Conservation (phyloP, 2,888 invertebrate species). For the Melipona bicolor region DNA sequence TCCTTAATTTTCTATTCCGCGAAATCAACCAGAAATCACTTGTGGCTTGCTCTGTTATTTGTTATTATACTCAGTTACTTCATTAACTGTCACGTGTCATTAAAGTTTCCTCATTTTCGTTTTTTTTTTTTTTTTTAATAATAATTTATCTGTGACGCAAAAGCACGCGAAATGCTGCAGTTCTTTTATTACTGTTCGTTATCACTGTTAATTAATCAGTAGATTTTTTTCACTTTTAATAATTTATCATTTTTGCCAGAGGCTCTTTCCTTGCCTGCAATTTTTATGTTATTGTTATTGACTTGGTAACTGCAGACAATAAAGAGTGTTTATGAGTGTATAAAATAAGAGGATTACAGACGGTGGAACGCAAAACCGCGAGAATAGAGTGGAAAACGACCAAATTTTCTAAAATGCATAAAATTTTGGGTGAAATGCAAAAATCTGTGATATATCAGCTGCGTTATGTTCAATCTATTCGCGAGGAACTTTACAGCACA, state of each 20-base stretch:
- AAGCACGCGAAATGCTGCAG: neutral
- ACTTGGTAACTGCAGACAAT: neutral
- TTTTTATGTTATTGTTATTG: neutral
- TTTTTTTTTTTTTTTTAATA: neutral
- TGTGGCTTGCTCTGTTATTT: constrained; percentile 12
- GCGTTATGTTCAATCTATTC: neutral
- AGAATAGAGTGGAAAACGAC: neutral
- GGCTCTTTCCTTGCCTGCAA: neutral
- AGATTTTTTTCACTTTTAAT: neutral
- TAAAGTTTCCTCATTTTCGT: neutral
- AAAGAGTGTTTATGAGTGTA: neutral
- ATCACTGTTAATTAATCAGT: neutral
- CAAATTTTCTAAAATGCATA: constrained; percentile 4
- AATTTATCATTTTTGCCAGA: neutral
- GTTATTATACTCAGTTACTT: constrained; percentile 23
- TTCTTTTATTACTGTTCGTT: neutral
- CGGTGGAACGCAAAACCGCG: neutral
- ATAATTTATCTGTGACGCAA: neutral
- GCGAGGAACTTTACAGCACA: neutral
- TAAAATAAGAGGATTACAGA: constrained; percentile 1
- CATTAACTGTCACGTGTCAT: constrained; percentile 26
- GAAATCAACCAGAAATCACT: constrained; percentile 20
- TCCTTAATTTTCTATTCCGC: constrained; percentile 15
- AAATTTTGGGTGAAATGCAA: constrained; percentile 3
- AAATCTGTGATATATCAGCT: neutral